Evolutionary conservation across 2,888 invertebrate genomes (phyloP).

Genomic region (Apodemia mormo): DNA sequence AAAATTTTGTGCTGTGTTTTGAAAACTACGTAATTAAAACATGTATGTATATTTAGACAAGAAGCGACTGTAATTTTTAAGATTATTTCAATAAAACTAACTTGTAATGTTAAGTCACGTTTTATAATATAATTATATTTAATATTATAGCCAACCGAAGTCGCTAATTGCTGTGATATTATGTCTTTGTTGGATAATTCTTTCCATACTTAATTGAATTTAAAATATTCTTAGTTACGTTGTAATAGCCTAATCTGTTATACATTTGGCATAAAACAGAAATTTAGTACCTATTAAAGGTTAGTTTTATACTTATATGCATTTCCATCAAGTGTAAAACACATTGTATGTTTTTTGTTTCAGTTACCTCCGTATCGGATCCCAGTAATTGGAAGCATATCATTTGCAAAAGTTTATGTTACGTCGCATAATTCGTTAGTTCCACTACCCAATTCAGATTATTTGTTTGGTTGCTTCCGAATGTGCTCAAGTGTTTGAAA

Average conservation of each 20-base stretch:
- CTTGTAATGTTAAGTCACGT: neutral
- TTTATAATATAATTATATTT: too few species aligned
- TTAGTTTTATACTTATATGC: too few species aligned
- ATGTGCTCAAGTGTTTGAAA: slow-evolving; percentile 77
- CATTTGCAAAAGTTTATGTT: slow-evolving; percentile 55
- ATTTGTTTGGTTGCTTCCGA: slow-evolving; percentile 66
- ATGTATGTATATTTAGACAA: neutral
- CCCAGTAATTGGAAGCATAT: slow-evolving; percentile 65
- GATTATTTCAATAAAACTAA: neutral
- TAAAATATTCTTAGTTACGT: too few species aligned
- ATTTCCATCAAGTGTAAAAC: too few species aligned
- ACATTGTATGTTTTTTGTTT: slow-evolving; percentile 56
- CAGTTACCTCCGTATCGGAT: slow-evolving; percentile 74
- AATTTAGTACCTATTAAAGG: too few species aligned
- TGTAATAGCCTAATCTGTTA: too few species aligned
- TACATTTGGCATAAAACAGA: too few species aligned
- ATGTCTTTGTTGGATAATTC: too few species aligned
- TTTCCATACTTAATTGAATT: too few species aligned
- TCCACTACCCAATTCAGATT: slow-evolving; percentile 72
- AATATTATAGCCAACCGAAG: too few species aligned
- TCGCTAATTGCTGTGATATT: too few species aligned
- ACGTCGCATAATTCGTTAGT: slow-evolving; percentile 66
- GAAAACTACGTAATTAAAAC: neutral
- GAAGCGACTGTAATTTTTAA: neutral
- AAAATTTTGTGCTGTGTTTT: slow-evolving; percentile 37